Percentiles rank a stretch among this genome's conserved stretches.
These are phyloP conservation scores for Tachina lurida DNA, from an alignment of 2,888 invertebrate species.

Conservation along the genomic window DNA sequence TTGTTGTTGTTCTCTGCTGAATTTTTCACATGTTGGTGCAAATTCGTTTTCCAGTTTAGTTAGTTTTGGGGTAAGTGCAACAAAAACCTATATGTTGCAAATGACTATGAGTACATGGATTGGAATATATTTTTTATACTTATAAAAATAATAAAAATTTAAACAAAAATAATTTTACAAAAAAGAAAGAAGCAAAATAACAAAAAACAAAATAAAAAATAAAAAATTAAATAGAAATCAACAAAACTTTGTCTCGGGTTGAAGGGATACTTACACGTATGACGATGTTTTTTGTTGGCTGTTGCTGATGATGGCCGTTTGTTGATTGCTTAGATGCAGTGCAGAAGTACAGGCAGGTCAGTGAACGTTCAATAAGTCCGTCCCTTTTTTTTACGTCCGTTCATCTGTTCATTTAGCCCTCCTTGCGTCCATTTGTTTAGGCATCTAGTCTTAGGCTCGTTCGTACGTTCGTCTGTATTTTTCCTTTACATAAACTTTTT, in stretches of 20 bases:
- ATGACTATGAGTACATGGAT: background rate
- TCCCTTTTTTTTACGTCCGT: conserved; percentile 46
- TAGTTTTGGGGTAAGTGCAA: conserved; percentile 68
- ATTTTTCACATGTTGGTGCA: conserved; percentile 73
- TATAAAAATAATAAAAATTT: conserved; percentile 62
- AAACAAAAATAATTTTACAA: conserved; percentile 59
- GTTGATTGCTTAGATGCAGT: conserved; percentile 63
- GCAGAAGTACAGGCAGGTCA: conserved; percentile 60
- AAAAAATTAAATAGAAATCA: conserved; percentile 11
- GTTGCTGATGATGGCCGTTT: conserved; percentile 56
- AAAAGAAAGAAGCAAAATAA: conserved; percentile 6
- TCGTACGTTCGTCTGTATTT: conserved; percentile 6
- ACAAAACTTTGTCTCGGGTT: conserved; percentile 51
- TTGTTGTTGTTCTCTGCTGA: conserved; percentile 46
- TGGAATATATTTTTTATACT: background rate
- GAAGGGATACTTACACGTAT: conserved; percentile 67
- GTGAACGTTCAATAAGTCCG: conserved; percentile 64
- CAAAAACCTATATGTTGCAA: conserved; percentile 33
- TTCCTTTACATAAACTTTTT: conserved; percentile 22
- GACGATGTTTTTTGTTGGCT: conserved; percentile 57
- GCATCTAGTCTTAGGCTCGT: conserved; percentile 47
- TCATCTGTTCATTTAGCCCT: conserved; percentile 38
- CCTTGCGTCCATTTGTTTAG: conserved; percentile 51
- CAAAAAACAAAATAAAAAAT: background rate
- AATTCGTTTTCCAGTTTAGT: conserved; percentile 70